phyloP scores from a whole-genome alignment of 2,888 invertebrate genomes.

The Auanema sp. region DNA sequence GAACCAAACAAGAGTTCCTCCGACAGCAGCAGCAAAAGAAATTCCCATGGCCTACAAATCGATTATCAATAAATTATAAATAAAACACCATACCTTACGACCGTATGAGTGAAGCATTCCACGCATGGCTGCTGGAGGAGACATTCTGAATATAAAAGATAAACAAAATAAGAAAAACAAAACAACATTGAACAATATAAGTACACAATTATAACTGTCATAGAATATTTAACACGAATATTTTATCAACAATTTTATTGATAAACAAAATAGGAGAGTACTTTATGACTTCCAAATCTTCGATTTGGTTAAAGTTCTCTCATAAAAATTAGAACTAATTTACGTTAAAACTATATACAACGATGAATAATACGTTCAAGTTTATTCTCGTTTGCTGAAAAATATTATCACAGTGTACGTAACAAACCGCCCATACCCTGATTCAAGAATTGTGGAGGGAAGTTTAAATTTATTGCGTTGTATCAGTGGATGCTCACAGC shows the following conservation, averaged over 20 bases:
- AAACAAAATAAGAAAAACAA: not conserved
- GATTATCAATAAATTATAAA: not conserved
- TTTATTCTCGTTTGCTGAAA: not conserved
- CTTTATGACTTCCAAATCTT: too few species aligned
- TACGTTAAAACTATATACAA: not conserved
- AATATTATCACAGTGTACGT: slow-evolving; percentile 7
- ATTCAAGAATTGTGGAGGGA: not conserved
- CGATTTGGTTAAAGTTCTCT: too few species aligned
- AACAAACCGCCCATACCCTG: slow-evolving; percentile 7
- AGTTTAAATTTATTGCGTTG: not conserved
- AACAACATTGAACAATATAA: not conserved
- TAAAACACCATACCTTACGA: slow-evolving; percentile 16
- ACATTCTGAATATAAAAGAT: slow-evolving; percentile 36
- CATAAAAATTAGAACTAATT: too few species aligned
- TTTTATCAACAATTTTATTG: too few species aligned
- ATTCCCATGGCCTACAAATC: slow-evolving; percentile 34
- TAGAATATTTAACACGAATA: not conserved
- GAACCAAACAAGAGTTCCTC: slow-evolving; percentile 47
- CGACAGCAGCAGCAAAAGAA: slow-evolving; percentile 40
- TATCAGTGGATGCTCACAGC: too few species aligned
- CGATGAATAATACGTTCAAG: not conserved
- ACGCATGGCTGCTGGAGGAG: slow-evolving; percentile 51
- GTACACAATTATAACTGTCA: not conserved
- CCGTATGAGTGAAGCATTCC: slow-evolving; percentile 55
- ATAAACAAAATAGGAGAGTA: too few species aligned